Base-by-base conservation (phyloP, 2,888 invertebrate genomes). In the Kryphioiulus occultus region DNA sequence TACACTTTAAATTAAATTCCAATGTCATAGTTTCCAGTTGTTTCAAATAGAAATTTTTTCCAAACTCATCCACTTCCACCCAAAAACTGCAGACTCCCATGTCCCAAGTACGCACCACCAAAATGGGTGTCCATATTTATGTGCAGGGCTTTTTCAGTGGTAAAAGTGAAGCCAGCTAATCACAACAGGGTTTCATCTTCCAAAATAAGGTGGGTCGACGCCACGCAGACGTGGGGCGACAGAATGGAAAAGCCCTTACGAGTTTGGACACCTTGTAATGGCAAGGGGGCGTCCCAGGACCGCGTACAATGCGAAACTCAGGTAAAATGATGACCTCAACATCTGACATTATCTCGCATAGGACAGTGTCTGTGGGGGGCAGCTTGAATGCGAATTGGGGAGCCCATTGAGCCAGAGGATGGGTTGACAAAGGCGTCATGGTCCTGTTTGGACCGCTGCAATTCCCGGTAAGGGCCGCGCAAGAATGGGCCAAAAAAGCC, bases 171-270 rank as follows among this genome's bases (percentile, higher is more conserved):
- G 19, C 59, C n/a, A 59, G 59, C 59, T 59, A 59, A 59, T 59
- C 59, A 59, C 59, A 59, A 59, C 59, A 59, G 59, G n/a, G 59
- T 59, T n/a, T 59, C 59, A 59, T 3, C 59, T 59, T 59, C 1
- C 59, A 19, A 59, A 59, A 59, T 59, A 59, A 59, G 59, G 59
- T 59, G 59, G 59, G 59, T 59, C 59, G 59, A 59, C 59, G 59
- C 59, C 59, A 59, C n/a, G 59, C 59, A 59, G 59, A 59, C 59
- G 59, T n/a, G n/a, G 59, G 59, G n/a, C 19, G 5, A n/a, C 1
- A n/a, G n/a, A 59, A 59, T 59, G n/a, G 47, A 17, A 47, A 17
- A 47, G 47, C 15, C 17, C 17, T 47, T 47, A 59, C 59, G 1
- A 59, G 59, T 59, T 59, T 59, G 59, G 59, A 59, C 59, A 59